Base-by-base conservation (phyloP, 2,888 invertebrate species). In the Tipula unca region DNA sequence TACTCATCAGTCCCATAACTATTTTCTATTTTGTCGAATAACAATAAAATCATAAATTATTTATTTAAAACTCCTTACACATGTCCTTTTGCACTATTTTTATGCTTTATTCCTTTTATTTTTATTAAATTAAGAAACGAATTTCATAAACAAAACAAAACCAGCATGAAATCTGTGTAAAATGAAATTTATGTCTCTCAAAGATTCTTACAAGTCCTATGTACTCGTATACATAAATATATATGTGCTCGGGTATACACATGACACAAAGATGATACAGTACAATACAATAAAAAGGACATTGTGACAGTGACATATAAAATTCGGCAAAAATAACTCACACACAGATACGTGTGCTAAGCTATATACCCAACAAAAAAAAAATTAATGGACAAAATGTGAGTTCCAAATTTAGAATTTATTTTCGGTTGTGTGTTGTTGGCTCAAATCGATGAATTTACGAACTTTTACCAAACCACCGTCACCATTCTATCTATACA, bases 21-120 rank as follows among this genome's bases (percentile, higher is more conserved):
- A 69, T 69, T 69, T 25, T 69, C 69, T 25, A 69, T 69, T 69
- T 10, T 69, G 69, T 25, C 25, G 69, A 25, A 69, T 25, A 69
- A 69, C 69, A 69, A 69, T 69, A 69, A 69, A 69, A 69, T 69
- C 69, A 69, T 69, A 69, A 69, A 69, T 69, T 69, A n/a, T n/a
- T 69, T 69, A 69, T 69, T 20, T 69, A 69, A 69, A 69, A 69
- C 69, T 69, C 69, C 69, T 69, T 69, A 69, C 69, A 69, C 69
- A 69, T 69, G 69, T 25, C 69, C 69, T 69, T 69, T 69, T 69
- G 69, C 69, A 69, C 69, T 69, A 8, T 69, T 69, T 69, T 17
- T 48, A 39, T 36, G 17, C 48, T 48, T 48, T 17, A 48, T 13
- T 69, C 25, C 25, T 10, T 69, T 25, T 25, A 25, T 69, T 3